Conservation (phyloP, 2,888 invertebrate genomes). For the Leucophenga montana region DNA sequence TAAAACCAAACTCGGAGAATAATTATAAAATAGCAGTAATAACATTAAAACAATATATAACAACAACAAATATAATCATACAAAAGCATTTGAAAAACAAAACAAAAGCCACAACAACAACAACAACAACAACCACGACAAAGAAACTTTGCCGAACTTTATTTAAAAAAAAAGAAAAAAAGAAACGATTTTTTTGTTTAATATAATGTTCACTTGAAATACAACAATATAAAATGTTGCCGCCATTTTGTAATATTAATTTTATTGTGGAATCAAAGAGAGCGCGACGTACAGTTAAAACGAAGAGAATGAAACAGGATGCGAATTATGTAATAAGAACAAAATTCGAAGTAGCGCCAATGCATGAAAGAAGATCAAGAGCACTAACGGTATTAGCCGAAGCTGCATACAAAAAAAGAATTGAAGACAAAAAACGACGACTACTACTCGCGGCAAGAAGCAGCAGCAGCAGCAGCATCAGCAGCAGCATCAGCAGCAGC, state of each 20-base stretch:
- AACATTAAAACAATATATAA: not conserved
- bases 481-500: conserved; percentile 22
- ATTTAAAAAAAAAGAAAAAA: not conserved
- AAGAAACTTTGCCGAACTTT: not conserved
- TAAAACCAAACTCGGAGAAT: not conserved
- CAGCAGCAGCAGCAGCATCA: not conserved
- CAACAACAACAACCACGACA: not conserved
- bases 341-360: too few species aligned
- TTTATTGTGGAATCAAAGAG: too few species aligned
- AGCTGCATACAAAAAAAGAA: conserved; percentile 21
- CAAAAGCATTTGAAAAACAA: not conserved
- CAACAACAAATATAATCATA: not conserved
- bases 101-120: conserved; percentile 11
- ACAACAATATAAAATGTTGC: too few species aligned
- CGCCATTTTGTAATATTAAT: too few species aligned
- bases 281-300: too few species aligned
- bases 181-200: not conserved
- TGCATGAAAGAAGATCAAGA: not conserved
- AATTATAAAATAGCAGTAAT: not conserved
- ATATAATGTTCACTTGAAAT: conserved; percentile 16
- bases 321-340: too few species aligned
- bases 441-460: conserved; percentile 3
- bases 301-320: too few species aligned
- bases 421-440: not conserved
- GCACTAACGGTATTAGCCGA: conserved; percentile 19